phyloP scores from a whole-genome alignment of 2,888 invertebrate species.

The Campoplex capitator region DNA sequence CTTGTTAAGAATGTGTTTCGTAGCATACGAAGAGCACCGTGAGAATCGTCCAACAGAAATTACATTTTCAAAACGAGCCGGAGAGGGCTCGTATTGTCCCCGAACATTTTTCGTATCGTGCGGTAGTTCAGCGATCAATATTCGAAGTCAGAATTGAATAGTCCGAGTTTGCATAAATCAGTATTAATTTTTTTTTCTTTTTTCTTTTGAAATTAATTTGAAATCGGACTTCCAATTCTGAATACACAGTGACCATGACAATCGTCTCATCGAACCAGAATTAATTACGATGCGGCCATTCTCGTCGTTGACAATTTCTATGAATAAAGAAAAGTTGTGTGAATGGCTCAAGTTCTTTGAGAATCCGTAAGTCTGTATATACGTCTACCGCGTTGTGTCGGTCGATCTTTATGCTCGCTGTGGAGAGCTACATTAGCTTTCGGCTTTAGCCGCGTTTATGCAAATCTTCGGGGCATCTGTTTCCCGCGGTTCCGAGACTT shows the following conservation, averaged over 20 bases:
- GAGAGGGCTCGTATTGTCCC: not conserved
- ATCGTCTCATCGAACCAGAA: conserved; percentile 58
- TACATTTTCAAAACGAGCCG: not conserved
- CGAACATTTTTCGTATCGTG: not conserved
- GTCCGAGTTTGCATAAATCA: not conserved
- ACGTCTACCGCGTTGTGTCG: conserved; percentile 6
- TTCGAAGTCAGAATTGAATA: not conserved
- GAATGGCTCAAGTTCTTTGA: not conserved
- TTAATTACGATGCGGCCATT: conserved; percentile 73
- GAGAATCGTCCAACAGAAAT: conserved; percentile 1
- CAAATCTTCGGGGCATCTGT: conserved; percentile 80
- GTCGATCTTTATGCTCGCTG: conserved; percentile 61
- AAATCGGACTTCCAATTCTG: not conserved
- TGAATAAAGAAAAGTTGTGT: conserved; percentile 76
- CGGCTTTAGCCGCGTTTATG: conserved; percentile 79
- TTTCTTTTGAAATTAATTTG: not conserved
- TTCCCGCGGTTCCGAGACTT: conserved; percentile 69
- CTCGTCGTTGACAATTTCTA: conserved; percentile 73
- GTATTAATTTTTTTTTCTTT: not conserved
- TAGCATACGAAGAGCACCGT: conserved; percentile 8
- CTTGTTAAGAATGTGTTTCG: conserved; percentile 70
- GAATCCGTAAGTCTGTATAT: conserved; percentile 5
- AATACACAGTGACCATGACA: not conserved
- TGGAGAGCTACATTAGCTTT: conserved; percentile 77
- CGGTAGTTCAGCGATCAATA: not conserved